Evolutionary conservation across 1,140 invertebrate genomes (phyloP).

Genomic region (Hycleus phaleratus): DNA sequence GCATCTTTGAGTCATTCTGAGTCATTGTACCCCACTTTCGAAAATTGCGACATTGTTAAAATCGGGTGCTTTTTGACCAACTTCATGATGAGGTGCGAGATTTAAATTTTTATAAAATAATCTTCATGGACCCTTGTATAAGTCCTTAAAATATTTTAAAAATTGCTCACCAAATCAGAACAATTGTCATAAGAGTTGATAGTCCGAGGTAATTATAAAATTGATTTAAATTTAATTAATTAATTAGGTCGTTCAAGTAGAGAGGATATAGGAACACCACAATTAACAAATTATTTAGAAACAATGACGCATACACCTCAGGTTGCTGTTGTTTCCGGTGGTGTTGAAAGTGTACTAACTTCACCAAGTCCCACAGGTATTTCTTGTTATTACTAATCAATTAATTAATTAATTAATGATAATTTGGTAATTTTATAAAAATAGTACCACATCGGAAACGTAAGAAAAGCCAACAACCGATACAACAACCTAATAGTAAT

Average conservation of each 20-base stretch:
- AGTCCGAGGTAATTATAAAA: too few relatives aligned
- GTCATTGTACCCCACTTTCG: too few relatives aligned
- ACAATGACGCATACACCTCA: conserved; percentile 24
- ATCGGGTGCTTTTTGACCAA: too few relatives aligned
- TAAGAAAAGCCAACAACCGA: conserved; percentile 51
- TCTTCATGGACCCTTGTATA: too few relatives aligned
- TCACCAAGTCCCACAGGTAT: conserved; percentile 51
- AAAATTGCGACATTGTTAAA: too few relatives aligned
- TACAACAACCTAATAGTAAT: conserved; percentile 59
- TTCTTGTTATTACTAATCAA: conserved; percentile 21
- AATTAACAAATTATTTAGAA: conserved; percentile 18
- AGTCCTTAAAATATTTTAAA: too few relatives aligned
- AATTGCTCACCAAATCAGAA: too few relatives aligned
- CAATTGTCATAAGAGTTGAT: too few relatives aligned
- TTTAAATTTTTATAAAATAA: too few relatives aligned
- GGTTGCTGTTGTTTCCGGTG: conserved; percentile 37
- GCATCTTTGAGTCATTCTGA: too few relatives aligned
- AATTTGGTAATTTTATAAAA: background rate
- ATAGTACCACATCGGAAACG: conserved; percentile 30
- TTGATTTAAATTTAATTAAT: too few relatives aligned
- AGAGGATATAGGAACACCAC: conserved; percentile 18
- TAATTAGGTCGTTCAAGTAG: background rate
- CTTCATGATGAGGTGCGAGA: too few relatives aligned
- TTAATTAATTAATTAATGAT: background rate
- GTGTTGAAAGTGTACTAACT: conserved; percentile 42